phyloP scores from a whole-genome alignment of 2,113 vertebrate genomes.

The Mastomys natalensis region DNA sequence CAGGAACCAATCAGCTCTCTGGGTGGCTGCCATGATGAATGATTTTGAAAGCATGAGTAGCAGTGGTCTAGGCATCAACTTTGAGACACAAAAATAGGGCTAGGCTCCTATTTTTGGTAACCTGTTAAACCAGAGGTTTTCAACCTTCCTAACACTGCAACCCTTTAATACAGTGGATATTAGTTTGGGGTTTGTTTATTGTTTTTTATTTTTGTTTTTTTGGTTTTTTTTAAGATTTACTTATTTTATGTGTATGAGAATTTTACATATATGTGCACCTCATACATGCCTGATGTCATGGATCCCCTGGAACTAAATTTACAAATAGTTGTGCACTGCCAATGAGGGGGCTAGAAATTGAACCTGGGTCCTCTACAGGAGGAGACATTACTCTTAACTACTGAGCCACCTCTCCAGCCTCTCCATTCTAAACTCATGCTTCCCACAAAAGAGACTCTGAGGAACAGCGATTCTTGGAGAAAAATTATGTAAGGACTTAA shows the following conservation, averaged over 20 bases:
- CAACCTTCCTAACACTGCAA: too few species aligned
- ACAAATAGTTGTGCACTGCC: not conserved
- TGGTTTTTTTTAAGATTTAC: not conserved
- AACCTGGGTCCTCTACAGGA: not conserved
- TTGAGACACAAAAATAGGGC: not conserved
- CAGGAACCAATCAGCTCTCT: not conserved
- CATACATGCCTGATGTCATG: not conserved
- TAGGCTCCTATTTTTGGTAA: not conserved
- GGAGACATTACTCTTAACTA: not conserved
- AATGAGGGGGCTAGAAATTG: not conserved
- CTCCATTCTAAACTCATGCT: slow-evolving; percentile 24
- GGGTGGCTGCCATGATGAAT: not conserved
- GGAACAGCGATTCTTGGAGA: not conserved
- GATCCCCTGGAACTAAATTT: not conserved
- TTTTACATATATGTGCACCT: not conserved
- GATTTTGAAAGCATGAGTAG: not conserved
- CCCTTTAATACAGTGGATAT: not conserved
- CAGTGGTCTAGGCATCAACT: not conserved
- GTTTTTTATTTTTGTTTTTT: not conserved
- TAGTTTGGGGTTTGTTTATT: too few species aligned
- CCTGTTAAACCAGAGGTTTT: too few species aligned
- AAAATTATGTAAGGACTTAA: slow-evolving; percentile 33
- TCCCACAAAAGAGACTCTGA: slow-evolving; percentile 35
- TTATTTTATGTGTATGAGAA: not conserved
- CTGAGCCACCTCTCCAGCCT: not conserved